Evolutionary conservation across 2,797 vertebrate genomes (phyloP).

Genomic region (Iguana delicatissima): DNA sequence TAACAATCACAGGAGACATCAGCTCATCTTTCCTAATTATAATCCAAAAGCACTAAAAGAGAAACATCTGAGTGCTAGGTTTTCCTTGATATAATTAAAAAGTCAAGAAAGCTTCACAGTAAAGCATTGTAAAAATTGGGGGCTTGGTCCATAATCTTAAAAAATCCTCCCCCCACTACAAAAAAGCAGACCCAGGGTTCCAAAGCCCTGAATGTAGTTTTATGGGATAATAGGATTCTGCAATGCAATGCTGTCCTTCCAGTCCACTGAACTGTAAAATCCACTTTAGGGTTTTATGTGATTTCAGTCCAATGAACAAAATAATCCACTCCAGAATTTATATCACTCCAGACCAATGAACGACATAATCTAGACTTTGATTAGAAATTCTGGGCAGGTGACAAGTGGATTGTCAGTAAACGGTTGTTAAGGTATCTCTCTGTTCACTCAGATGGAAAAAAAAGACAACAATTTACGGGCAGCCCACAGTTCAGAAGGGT

Average conservation of each 20-base stretch:
- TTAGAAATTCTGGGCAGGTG: conserved; percentile 52
- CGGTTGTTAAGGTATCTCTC: conserved; percentile 27
- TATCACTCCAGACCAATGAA: conserved; percentile 51
- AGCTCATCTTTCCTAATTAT: conserved; percentile 35
- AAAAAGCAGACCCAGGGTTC: not conserved
- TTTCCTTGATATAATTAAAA: not conserved
- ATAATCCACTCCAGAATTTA: conserved; percentile 64
- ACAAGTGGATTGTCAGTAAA: conserved; percentile 37
- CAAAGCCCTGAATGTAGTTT: not conserved
- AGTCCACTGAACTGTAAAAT: conserved; percentile 65
- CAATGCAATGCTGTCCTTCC: conserved; percentile 47
- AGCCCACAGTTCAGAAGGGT: conserved; percentile 33
- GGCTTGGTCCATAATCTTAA: not conserved
- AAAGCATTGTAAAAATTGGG: conserved; percentile 6
- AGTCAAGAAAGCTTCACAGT: conserved; percentile 7
- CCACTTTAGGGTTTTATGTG: conserved; percentile 63
- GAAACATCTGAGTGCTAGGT: not conserved
- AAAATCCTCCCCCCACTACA: conserved; percentile 10
- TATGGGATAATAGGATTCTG: conserved; percentile 49
- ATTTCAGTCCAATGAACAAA: conserved; percentile 65
- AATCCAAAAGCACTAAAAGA: conserved; percentile 34
- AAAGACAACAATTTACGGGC: conserved; percentile 36
- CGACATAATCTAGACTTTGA: conserved; percentile 37
- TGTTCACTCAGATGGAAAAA: conserved; percentile 25
- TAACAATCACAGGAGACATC: conserved; percentile 39